These are phyloP conservation scores for Heteromurus nitidus DNA, from an alignment of 2,888 invertebrate genomes.

Conservation along the genomic window DNA sequence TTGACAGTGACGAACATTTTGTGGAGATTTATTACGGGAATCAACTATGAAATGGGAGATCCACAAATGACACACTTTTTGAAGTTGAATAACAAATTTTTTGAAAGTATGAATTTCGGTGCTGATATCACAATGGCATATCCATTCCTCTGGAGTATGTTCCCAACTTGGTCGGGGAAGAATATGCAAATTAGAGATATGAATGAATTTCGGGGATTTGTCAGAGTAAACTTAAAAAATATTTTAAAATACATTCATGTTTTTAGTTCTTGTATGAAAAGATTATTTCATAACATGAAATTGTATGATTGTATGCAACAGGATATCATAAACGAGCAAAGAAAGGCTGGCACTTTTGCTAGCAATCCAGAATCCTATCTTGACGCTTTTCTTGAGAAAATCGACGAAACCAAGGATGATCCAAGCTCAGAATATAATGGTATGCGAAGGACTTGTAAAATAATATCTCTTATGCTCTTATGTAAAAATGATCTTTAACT, in stretches of 20 bases:
- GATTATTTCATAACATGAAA: background rate
- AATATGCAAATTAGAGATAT: background rate
- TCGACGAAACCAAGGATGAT: constrained; percentile 24
- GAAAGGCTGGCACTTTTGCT: background rate
- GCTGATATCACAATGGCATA: constrained; percentile 23
- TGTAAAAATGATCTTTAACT: background rate
- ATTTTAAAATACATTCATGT: no score
- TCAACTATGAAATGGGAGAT: constrained; percentile 33
- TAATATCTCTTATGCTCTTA: no score
- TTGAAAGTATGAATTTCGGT: background rate
- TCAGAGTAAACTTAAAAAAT: constrained; percentile 4
- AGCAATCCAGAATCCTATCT: constrained; percentile 29
- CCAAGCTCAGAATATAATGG: constrained; percentile 26
- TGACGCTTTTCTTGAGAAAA: constrained; percentile 38
- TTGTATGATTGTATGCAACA: background rate
- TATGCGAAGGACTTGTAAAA: background rate
- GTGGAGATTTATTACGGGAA: constrained; percentile 50
- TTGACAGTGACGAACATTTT: constrained; percentile 28
- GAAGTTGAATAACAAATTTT: constrained; percentile 18
- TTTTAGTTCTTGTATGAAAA: background rate
- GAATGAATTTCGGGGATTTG: background rate
- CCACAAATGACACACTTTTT: constrained; percentile 21
- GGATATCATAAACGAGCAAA: constrained; percentile 29
- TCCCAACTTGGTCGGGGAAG: constrained; percentile 20
- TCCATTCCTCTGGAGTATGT: constrained; percentile 25